These are phyloP conservation scores for Picus viridis DNA, from an alignment of 2,797 vertebrate species.

Conservation along the genomic window DNA sequence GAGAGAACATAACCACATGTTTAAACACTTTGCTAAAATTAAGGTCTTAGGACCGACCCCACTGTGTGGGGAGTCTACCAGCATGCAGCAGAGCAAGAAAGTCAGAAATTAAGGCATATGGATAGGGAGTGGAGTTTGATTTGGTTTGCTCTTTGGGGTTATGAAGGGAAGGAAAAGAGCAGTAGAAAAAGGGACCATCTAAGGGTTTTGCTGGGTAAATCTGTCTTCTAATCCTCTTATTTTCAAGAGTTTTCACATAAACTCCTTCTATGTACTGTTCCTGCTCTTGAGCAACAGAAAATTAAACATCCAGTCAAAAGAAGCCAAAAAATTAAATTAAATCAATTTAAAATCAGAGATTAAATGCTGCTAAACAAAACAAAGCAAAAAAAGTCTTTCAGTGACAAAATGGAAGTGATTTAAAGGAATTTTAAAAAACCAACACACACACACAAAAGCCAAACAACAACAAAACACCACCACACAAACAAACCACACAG, in stretches of 20 bases:
- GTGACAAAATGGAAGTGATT: neutral
- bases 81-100: neutral
- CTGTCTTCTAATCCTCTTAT: neutral
- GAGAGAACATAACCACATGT: neutral
- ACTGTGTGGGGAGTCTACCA: neutral
- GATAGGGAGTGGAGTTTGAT: accelerated
- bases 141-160: neutral
- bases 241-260: neutral
- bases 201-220: neutral
- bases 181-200: neutral
- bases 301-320: neutral
- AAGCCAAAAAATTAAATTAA: neutral
- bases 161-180: neutral
- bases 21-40: neutral
- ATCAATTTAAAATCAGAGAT: neutral
- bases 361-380: neutral
- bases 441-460: too few species aligned
- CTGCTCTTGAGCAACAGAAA: neutral
- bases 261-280: neutral
- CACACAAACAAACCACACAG: neutral
- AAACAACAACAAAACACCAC: too few species aligned
- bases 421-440: too few species aligned
- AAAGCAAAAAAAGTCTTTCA: neutral
- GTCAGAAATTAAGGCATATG: neutral
- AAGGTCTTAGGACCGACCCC: neutral